phyloP scores from a whole-genome alignment of 2,113 vertebrate species.

The Pantherophis guttatus region DNA sequence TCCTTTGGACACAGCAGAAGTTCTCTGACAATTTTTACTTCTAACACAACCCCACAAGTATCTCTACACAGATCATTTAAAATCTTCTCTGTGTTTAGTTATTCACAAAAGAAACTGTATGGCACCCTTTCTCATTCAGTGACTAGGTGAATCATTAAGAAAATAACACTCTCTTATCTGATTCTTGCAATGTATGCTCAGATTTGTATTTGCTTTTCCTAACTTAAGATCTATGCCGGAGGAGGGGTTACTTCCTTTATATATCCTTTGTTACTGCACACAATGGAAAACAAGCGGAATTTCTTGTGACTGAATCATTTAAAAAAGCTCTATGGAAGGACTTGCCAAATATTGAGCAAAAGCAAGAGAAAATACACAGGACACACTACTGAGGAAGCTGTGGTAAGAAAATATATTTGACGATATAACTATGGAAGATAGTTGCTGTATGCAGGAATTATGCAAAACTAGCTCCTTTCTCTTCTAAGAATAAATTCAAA shows the following conservation, averaged over 20 bases:
- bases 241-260: conserved; percentile 1
- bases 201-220: conserved; percentile 27
- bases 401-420: background rate
- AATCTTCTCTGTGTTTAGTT: conserved; percentile 10
- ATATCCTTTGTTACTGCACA: conserved; percentile 11
- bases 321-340: background rate
- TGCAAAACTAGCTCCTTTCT: too few species aligned
- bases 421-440: background rate
- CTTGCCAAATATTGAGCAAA: conserved; percentile 16
- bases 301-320: conserved; percentile 25
- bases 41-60: background rate
- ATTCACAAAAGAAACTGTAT: conserved; percentile 23
- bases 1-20: background rate
- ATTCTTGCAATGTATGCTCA: background rate
- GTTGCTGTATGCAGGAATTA: background rate
- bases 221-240: conserved; percentile 14
- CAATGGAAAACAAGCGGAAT: conserved; percentile 28
- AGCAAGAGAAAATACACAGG: conserved; percentile 2
- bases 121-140: background rate
- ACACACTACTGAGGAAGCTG: background rate
- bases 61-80: background rate
- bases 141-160: conserved; percentile 6
- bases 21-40: background rate
- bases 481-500: background rate
- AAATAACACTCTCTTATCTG: conserved; percentile 14